Base-by-base conservation (phyloP, 2,797 vertebrate species). In the Oryzias sinensis region DNA sequence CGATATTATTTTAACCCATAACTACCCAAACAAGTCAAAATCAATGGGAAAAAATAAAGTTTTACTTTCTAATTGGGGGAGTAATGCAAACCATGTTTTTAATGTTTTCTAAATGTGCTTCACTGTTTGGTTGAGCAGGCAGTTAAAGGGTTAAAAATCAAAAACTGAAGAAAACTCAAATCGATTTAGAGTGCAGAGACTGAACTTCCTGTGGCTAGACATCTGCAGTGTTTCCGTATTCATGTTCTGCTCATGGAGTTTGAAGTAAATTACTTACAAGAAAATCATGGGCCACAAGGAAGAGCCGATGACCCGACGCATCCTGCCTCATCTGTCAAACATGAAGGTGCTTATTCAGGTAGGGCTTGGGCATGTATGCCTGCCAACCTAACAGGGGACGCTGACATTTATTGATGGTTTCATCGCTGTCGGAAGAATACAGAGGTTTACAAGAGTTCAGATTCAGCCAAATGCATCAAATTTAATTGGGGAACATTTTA, bases 391-490 rank as follows among this genome's bases (percentile, higher is more conserved):
- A 45, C 27, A 37, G 27, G 33, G 50, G 16, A 41, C 20, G 4
- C 6, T 50, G 51, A 60, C 46, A 54, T 6, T 41, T 53, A 53
- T 41, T 47, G 51, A 54, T 62, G 44, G 37, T 20, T 42, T 48
- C 16, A 18, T 18, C 14, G 4, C 27, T 40, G 50, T n/a, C 16
- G 16, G 41, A 59, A 54, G 27, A 53, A 33, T 33, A 11, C 33
- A 33, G 33, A 33, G 33, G 33, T 33, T 33, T 33, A 33, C 33
- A 33, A 59, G 18, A 46, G n/a, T 41, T 49, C 45, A 41, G 16
- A 59, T 54, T 54, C 51, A 27, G 47, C 27, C 52, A 66, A 59
- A 59, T 45, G 45, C 42, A 41, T 59, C 52, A 18, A 53, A 54
- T 59, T 44, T 54, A 22, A 45, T 18, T 49, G 20, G 56, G n/a